A percentile compares a stretch with the other conserved stretches of the same genome.
Conservation (phyloP, 2,888 invertebrate genomes). For the Iselma pallidipennis region DNA sequence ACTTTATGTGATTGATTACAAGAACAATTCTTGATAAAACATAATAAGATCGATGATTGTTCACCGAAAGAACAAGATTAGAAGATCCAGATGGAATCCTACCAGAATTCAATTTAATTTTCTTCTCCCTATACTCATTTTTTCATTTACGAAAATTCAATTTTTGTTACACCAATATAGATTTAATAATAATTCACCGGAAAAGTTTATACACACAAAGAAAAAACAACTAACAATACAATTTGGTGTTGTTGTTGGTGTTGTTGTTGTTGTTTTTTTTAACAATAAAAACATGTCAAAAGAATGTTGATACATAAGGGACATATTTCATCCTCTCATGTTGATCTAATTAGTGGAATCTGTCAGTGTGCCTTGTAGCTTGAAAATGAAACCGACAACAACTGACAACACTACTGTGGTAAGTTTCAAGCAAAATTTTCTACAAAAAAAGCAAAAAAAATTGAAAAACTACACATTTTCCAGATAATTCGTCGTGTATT, state of each 20-base stretch:
- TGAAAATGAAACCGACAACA: background rate
- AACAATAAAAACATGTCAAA: background rate
- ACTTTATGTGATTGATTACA: too few species aligned
- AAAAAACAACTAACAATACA: background rate
- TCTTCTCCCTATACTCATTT: too few species aligned
- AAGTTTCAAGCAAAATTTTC: background rate
- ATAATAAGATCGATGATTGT: too few species aligned
- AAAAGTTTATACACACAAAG: background rate
- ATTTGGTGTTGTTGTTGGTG: background rate
- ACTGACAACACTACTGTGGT: background rate
- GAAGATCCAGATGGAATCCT: too few species aligned
- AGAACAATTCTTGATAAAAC: too few species aligned
- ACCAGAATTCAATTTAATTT: too few species aligned
- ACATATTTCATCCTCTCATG: background rate
- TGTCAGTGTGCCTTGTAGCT: background rate
- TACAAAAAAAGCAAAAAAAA: background rate
- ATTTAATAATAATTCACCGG: background rate
- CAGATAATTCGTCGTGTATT: background rate
- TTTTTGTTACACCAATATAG: background rate
- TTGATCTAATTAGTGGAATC: background rate
- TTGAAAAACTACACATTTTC: background rate
- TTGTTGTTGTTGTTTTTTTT: too few species aligned
- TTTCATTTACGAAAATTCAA: too few species aligned
- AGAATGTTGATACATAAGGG: background rate
- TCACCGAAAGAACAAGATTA: too few species aligned